A percentile compares a stretch with the other conserved stretches of the same genome.
These are phyloP conservation scores for Ursus arctos DNA, from an alignment of 2,113 vertebrate genomes.

Conservation along the genomic window DNA sequence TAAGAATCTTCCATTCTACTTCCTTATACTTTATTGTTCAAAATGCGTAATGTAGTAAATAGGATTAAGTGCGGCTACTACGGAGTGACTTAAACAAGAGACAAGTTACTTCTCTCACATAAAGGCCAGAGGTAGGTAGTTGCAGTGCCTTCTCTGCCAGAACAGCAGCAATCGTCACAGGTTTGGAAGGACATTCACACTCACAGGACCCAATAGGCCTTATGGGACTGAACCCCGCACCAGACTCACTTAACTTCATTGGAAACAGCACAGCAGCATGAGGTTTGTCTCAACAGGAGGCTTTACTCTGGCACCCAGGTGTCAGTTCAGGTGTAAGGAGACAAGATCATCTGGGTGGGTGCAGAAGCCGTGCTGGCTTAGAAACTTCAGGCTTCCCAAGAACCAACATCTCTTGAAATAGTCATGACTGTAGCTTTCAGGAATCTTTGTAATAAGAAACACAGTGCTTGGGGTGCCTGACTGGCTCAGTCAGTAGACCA, in stretches of 20 bases:
- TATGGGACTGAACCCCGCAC: background rate
- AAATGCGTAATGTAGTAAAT: background rate
- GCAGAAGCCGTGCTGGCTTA: background rate
- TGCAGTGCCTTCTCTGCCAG: background rate
- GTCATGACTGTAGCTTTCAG: background rate
- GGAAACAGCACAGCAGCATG: background rate
- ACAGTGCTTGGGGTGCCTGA: background rate
- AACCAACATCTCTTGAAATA: background rate
- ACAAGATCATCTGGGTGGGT: background rate
- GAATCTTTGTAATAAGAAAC: background rate
- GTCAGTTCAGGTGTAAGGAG: background rate
- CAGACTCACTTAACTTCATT: background rate
- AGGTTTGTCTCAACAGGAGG: background rate
- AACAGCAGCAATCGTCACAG: background rate
- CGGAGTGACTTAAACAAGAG: background rate
- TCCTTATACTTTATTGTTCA: background rate
- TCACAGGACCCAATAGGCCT: background rate
- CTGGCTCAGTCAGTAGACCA: background rate
- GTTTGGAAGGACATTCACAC: background rate
- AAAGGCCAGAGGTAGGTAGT: background rate
- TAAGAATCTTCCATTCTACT: background rate
- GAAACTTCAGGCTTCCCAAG: background rate
- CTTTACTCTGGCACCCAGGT: background rate
- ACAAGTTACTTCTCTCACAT: background rate
- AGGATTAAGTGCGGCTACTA: background rate